These are phyloP conservation scores for Dysidea cf. avara DNA, from an alignment of 37 sponge, comb jelly and placozoan genomes.

Conservation along the genomic window DNA sequence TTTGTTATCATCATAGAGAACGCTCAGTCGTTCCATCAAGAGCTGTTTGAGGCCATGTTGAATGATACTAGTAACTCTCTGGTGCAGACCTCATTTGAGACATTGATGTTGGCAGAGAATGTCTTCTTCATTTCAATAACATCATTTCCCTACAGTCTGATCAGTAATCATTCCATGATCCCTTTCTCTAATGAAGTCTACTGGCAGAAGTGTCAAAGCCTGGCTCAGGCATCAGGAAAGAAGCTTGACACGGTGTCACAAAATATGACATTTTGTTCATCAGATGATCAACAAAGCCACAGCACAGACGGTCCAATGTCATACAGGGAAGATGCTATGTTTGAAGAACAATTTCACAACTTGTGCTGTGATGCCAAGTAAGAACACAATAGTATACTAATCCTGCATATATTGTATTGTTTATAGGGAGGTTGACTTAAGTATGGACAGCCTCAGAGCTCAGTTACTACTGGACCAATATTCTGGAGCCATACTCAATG, in stretches of 20 bases:
- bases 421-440: not conserved
- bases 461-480: constrained; percentile 67
- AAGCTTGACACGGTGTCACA: no score
- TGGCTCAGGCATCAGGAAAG: not conserved
- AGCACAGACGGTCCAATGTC: constrained; percentile 6
- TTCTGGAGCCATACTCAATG: constrained; percentile 21
- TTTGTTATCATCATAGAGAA: constrained; percentile 48
- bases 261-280: constrained; percentile 34
- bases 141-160: constrained; percentile 57
- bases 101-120: constrained; percentile 26
- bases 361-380: no score
- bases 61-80: no score
- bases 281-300: constrained; percentile 7
- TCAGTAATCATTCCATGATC: constrained; percentile 55
- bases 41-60: no score
- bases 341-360: constrained; percentile 47
- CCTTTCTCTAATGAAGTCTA: constrained; percentile 55
- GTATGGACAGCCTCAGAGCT: constrained; percentile 30
- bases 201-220: constrained; percentile 43
- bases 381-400: no score
- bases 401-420: not conserved
- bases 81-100: no score
- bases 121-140: constrained; percentile 58
- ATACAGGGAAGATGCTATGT: constrained; percentile 28
- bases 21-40: constrained; percentile 17